Evolutionary conservation across 1,140 invertebrate species (phyloP).

Genomic region (Tetramorium parvispinum): DNA sequence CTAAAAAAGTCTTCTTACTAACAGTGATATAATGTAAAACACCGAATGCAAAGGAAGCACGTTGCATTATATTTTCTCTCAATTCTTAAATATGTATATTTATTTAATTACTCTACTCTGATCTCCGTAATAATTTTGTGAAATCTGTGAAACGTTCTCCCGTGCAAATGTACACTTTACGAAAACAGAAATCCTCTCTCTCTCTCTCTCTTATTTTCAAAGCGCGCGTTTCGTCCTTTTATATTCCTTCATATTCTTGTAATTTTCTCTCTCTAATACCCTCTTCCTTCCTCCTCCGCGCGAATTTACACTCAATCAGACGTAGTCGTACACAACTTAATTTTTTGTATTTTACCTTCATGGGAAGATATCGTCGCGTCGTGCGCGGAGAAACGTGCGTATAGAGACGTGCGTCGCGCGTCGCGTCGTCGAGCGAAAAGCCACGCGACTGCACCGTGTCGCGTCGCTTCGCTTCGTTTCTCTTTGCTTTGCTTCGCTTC

Average conservation of each 20-base stretch:
- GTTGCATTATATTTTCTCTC: no score
- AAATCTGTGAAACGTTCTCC: background rate
- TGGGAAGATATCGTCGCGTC: background rate
- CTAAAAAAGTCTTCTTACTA: no score
- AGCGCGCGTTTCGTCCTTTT: background rate
- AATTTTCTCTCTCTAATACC: background rate
- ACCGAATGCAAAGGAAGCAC: no score
- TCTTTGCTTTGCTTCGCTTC: background rate
- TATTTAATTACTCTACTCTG: no score
- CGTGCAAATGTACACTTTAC: background rate
- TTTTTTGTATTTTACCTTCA: conserved; percentile 8
- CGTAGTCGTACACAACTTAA: background rate
- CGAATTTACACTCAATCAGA: no score
- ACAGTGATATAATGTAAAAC: no score
- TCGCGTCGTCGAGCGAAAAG: background rate
- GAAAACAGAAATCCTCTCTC: no score
- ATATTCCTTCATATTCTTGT: background rate
- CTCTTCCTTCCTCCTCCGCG: no score
- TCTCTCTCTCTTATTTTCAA: background rate
- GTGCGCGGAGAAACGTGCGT: background rate
- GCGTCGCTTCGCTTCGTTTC: background rate
- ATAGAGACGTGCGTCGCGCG: background rate
- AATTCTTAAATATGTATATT: no score
- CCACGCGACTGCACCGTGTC: conserved; percentile 29
- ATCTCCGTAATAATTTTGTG: no score